Evolutionary conservation across 2,888 invertebrate genomes (phyloP).

Genomic region (Amphipoea lucens): DNA sequence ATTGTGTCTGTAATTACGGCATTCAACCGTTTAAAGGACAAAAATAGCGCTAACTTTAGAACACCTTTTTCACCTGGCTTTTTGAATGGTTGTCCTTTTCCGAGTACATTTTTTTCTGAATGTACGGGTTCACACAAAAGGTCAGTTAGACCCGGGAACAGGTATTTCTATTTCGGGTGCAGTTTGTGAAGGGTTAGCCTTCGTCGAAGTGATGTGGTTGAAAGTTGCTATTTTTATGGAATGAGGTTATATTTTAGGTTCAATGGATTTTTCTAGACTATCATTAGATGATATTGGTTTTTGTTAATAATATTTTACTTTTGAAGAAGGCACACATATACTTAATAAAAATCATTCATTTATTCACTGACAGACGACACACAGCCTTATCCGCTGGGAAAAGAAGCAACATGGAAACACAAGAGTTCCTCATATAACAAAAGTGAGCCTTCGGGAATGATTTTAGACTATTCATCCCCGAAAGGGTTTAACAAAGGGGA

Average conservation of each 20-base stretch:
- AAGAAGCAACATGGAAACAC: not conserved
- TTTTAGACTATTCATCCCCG: not conserved
- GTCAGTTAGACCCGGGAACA: conserved; percentile 27
- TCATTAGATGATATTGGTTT: not conserved
- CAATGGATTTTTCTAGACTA: not conserved
- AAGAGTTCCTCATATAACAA: not conserved
- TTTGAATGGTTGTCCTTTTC: conserved; percentile 17
- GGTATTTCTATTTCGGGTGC: conserved; percentile 45
- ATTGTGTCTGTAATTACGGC: no score
- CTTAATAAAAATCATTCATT: no score
- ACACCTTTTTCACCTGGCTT: not conserved
- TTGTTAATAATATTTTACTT: not conserved
- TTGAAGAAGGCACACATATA: not conserved
- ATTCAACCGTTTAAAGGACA: not conserved
- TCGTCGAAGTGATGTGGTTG: conserved; percentile 4
- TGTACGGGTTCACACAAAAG: conserved; percentile 34
- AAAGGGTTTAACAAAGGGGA: not conserved
- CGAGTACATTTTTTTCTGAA: conserved; percentile 25
- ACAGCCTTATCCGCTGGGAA: no score
- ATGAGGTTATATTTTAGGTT: not conserved
- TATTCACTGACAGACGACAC: no score
- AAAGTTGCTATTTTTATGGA: not conserved
- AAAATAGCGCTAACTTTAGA: conserved; percentile 4
- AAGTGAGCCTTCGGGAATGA: no score
- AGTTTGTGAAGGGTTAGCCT: conserved; percentile 12